Evolutionary conservation across 2,113 vertebrate genomes (phyloP).

Genomic region (Stegastes partitus): DNA sequence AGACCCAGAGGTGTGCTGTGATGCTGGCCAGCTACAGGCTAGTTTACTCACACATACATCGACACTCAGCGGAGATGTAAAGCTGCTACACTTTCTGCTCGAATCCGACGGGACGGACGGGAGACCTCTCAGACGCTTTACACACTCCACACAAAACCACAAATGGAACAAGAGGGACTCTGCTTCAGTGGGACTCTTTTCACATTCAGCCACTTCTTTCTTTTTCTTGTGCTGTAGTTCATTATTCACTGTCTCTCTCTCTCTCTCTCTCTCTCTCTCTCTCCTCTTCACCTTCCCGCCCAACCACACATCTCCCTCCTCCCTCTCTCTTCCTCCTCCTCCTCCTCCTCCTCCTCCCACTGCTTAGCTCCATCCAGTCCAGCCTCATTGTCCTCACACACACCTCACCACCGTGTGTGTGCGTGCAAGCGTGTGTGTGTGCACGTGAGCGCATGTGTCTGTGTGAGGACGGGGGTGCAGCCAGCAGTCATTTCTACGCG

Average conservation of each 20-base stretch:
- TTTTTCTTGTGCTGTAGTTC: slow-evolving; percentile 46
- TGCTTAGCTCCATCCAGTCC: slow-evolving; percentile 74
- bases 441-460: slow-evolving; percentile 40
- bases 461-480: slow-evolving; percentile 56
- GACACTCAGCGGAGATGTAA: slow-evolving; percentile 29
- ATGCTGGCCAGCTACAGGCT: slow-evolving; percentile 22
- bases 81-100: slow-evolving; percentile 31
- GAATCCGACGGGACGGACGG: slow-evolving; percentile 28
- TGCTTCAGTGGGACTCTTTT: slow-evolving; percentile 35
- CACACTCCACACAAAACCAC: slow-evolving; percentile 16
- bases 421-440: not conserved
- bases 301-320: slow-evolving; percentile 63
- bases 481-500: slow-evolving; percentile 56
- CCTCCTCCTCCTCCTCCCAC: slow-evolving; percentile 47
- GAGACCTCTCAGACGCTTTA: slow-evolving; percentile 20
- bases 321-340: slow-evolving; percentile 37
- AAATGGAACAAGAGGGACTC: slow-evolving; percentile 36
- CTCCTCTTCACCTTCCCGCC: slow-evolving; percentile 58
- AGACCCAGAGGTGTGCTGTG: slow-evolving; percentile 56
- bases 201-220: slow-evolving; percentile 6
- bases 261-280: slow-evolving; percentile 28
- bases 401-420: slow-evolving; percentile 34
- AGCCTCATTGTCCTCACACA: slow-evolving; percentile 81
- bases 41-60: not conserved
- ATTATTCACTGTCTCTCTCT: slow-evolving; percentile 62